Evolutionary conservation across 1,140 invertebrate genomes (phyloP).

Genomic region (Oreohelix idahoensis): DNA sequence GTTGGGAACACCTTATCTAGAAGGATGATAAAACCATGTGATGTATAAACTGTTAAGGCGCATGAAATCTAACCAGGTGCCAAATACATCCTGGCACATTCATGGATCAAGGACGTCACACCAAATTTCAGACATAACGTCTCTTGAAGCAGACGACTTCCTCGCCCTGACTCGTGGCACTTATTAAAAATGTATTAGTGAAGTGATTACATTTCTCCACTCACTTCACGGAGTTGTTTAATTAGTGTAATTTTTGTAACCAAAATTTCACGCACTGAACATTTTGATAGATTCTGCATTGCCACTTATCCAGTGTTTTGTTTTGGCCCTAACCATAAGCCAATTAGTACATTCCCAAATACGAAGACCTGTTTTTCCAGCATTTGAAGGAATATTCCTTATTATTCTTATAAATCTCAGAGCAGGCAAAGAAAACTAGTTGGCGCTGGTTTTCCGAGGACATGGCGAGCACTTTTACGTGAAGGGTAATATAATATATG

Average conservation of each 20-base stretch:
- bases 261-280: neutral
- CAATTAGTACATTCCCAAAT: neutral
- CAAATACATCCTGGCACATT: no score
- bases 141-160: no score
- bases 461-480: neutral
- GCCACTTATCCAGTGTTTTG: neutral
- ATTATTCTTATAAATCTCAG: neutral
- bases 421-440: neutral
- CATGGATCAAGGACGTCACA: no score
- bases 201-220: neutral
- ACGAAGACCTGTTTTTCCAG: neutral
- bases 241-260: neutral
- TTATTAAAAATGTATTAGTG: neutral
- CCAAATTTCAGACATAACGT: no score
- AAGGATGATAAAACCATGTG: no score
- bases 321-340: neutral
- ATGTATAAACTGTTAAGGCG: no score
- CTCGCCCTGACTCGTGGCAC: neutral
- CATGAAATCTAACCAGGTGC: no score
- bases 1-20: no score
- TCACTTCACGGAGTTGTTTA: neutral
- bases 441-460: neutral
- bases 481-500: neutral
- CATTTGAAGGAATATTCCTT: neutral
- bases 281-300: neutral